Base-by-base conservation (phyloP, 2,797 vertebrate genomes). In the Pelodytes ibericus region DNA sequence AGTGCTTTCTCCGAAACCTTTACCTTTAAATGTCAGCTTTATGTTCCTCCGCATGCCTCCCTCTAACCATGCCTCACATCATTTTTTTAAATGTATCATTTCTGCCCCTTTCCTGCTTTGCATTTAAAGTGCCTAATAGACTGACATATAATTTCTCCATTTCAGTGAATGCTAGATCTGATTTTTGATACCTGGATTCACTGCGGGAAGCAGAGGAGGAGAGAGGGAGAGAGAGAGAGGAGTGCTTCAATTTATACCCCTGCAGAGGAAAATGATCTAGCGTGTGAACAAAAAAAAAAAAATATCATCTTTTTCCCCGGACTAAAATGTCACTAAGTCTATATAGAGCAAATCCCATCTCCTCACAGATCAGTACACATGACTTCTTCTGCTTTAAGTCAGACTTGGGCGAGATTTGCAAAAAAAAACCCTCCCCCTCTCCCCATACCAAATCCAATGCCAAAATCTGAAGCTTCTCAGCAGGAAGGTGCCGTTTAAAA, bases 91-190 rank as follows among this genome's bases (percentile, higher is more conserved):
- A 76, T 70, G 66, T 44, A 30, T 63, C 44, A 71, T 70, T 70
- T 30, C 66, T 49, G 41, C 59, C 16, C 49, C 27, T 4, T n/a
- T 25, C 27, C 69, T 77, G 53, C 61, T 77, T 72, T 77, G 75
- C 75, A 77, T 77, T 72, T 72, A 77, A 60, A 77, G 62, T 72
- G 75, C 64, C 51, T 72, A 77, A 77, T 72, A 72, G 69, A 22
- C 56, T 29, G 75, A 65, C 71, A 27, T 60, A 53, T 66, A 65
- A 77, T 77, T 71, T 77, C 49, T 71, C 74, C 59, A 65, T 77
- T 56, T 77, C 68, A 60, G 20, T 33, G 20, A 65, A 57, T 41
- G 33, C 0, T 27, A 72, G 58, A 49, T 71, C 51, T 65, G 49
- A 47, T 53, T 59, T 39, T 20, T 26, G 33, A 26, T 58, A 58